Evolutionary conservation across 2,113 vertebrate genomes (phyloP).

Genomic region (Colius striatus): DNA sequence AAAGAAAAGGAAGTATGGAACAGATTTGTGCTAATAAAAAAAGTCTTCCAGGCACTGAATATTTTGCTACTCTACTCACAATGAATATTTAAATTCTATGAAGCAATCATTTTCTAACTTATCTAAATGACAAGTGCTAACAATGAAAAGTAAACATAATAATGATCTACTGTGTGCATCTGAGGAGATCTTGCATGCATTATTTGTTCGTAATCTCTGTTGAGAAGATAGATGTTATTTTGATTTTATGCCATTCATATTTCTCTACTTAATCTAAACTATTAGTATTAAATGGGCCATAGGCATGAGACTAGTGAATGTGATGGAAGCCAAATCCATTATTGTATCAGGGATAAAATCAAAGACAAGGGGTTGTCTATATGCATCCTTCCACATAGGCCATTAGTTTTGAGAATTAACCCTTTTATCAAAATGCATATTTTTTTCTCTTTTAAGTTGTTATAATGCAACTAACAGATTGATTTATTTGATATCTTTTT

Average conservation of each 20-base stretch:
- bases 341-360: background rate
- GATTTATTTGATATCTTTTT: background rate
- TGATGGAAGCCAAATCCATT: background rate
- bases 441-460: no score
- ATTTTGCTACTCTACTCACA: background rate
- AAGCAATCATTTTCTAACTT: background rate
- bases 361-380: background rate
- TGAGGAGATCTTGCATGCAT: background rate
- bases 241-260: background rate
- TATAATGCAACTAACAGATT: background rate
- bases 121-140: background rate
- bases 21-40: background rate
- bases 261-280: background rate
- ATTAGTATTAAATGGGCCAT: background rate
- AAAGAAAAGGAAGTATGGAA: background rate
- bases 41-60: background rate
- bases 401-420: background rate
- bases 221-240: background rate
- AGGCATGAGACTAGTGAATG: background rate
- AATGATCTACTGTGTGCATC: background rate
- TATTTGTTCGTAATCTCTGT: background rate
- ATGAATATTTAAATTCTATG: background rate
- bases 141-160: background rate
- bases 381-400: background rate
- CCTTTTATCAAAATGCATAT: background rate